Conservation (phyloP, 2,113 vertebrate species). For the Chascanopsetta lugubris region DNA sequence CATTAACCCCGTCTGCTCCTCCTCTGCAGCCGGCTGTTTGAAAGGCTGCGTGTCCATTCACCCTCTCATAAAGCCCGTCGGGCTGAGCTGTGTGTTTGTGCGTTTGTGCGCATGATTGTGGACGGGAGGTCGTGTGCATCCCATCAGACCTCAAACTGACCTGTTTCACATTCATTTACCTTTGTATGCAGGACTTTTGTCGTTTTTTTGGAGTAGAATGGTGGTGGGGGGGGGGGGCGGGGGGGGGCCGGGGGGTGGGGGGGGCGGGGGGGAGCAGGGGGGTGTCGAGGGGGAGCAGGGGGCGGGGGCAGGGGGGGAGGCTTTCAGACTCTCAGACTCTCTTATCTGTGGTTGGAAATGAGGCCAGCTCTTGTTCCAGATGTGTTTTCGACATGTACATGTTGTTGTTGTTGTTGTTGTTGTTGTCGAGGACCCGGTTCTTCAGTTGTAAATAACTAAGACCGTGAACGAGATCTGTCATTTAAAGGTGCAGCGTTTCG, state of each 20-base stretch:
- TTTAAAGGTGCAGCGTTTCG: too few relatives aligned
- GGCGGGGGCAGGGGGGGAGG: too few relatives aligned
- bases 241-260: too few relatives aligned
- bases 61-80: conserved; percentile 50
- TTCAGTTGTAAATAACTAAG: too few relatives aligned
- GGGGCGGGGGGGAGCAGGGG: too few relatives aligned
- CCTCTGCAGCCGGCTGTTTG: conserved; percentile 49
- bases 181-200: conserved; percentile 39
- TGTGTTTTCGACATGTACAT: conserved; percentile 38
- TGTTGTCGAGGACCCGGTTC: conserved; percentile 35
- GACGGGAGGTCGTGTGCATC: conserved; percentile 35
- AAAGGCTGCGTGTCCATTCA: conserved; percentile 58
- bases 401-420: conserved; percentile 43
- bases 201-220: too few relatives aligned
- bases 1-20: conserved; percentile 48
- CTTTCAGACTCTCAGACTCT: too few relatives aligned
- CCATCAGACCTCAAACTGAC: conserved; percentile 60
- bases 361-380: conserved; percentile 63
- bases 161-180: conserved; percentile 65
- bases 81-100: conserved; percentile 34
- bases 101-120: conserved; percentile 25
- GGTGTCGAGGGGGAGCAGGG: too few relatives aligned
- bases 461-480: too few relatives aligned
- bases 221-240: too few relatives aligned
- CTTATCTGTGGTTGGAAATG: conserved; percentile 51